Evolutionary conservation across 1,140 invertebrate species (phyloP).

Genomic region (Octopus bimaculoides): DNA sequence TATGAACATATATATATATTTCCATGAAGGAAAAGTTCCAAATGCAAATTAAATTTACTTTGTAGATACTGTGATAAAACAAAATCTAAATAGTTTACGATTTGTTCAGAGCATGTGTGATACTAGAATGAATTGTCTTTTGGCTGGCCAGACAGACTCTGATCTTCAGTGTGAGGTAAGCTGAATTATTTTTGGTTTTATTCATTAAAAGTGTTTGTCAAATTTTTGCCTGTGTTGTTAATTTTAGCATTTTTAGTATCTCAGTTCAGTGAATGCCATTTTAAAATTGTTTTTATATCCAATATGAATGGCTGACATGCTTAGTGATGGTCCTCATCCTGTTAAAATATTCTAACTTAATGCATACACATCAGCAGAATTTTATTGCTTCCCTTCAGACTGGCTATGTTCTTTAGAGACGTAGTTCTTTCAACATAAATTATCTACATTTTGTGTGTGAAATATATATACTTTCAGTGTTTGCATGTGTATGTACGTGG

Average conservation of each 20-base stretch:
- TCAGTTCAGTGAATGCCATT: no score
- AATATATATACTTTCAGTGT: not conserved
- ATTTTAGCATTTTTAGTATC: no score
- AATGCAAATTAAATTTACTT: slow-evolving; percentile 13
- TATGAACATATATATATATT: not conserved
- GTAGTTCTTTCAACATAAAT: not conserved
- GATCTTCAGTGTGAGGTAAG: slow-evolving; percentile 45
- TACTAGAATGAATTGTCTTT: slow-evolving; percentile 65
- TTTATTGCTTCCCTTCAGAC: no score
- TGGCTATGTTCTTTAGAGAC: no score
- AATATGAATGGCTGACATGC: no score
- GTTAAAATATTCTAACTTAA: no score
- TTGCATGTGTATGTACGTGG: no score
- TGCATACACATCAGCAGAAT: no score
- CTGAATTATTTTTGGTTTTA: not conserved
- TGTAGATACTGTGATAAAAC: slow-evolving; percentile 74
- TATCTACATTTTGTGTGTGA: not conserved
- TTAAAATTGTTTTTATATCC: no score
- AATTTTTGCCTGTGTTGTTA: no score
- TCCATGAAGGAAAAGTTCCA: not conserved
- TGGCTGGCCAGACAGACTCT: slow-evolving; percentile 47
- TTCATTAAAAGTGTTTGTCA: no score
- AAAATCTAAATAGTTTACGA: slow-evolving; percentile 82
- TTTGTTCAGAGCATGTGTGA: slow-evolving; percentile 79
- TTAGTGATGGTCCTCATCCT: no score